phyloP scores from a whole-genome alignment of 2,797 vertebrate genomes.

The Potorous gilbertii region DNA sequence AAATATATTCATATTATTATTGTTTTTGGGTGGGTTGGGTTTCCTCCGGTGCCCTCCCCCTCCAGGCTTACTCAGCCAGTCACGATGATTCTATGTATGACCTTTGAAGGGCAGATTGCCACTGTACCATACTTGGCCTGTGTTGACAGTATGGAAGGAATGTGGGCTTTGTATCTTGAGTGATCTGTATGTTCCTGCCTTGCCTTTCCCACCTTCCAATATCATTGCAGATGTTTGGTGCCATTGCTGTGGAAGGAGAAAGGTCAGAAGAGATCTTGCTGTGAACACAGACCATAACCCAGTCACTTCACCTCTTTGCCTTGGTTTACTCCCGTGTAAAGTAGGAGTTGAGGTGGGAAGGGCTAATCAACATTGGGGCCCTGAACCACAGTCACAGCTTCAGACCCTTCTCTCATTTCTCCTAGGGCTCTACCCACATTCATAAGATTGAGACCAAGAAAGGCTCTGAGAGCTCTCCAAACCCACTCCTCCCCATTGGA shows the following conservation, averaged over 20 bases:
- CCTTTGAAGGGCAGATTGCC: neutral
- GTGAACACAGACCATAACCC: neutral
- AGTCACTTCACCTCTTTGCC: neutral
- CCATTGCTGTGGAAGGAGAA: neutral
- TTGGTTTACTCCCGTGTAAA: neutral
- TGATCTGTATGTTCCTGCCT: neutral
- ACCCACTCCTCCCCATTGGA: neutral
- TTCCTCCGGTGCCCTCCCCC: neutral
- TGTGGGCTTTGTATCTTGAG: neutral
- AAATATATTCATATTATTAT: neutral
- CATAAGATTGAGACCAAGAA: neutral
- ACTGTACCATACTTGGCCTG: neutral
- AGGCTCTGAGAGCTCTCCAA: neutral
- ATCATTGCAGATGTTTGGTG: neutral
- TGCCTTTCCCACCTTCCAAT: neutral
- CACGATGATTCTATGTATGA: neutral
- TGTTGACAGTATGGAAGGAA: neutral
- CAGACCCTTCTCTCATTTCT: neutral
- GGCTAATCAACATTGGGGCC: neutral
- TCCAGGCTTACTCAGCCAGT: neutral
- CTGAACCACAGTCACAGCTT: slow-evolving; percentile 1
- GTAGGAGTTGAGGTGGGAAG: neutral
- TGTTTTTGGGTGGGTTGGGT: neutral
- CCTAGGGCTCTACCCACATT: neutral
- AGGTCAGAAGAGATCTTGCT: neutral